Evolutionary conservation across 2,888 invertebrate genomes (phyloP).

Genomic region (Pharmacophagus antenor): DNA sequence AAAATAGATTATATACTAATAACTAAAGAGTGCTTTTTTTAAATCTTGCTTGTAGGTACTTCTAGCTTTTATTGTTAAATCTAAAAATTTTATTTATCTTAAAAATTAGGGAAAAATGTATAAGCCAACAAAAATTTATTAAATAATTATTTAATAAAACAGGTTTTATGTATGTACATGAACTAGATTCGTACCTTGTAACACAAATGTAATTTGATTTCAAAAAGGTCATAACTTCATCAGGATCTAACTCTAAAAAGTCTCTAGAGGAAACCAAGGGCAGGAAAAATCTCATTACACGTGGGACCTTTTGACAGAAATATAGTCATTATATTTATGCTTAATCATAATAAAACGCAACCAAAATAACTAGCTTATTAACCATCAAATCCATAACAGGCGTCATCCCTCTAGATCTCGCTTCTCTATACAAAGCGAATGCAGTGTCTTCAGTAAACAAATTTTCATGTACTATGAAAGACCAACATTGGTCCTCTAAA

Average conservation of each 20-base stretch:
- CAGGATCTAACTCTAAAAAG: slow-evolving; percentile 83
- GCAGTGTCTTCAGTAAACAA: slow-evolving; percentile 88
- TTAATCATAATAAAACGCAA: not conserved
- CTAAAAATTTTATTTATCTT: not conserved
- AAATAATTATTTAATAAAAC: no score
- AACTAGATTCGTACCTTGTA: slow-evolving; percentile 78
- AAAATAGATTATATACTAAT: no score
- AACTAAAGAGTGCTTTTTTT: no score
- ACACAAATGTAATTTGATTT: slow-evolving; percentile 87
- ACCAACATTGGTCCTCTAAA: slow-evolving; percentile 88
- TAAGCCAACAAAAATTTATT: no score
- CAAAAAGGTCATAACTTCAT: slow-evolving; percentile 84
- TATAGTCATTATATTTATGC: not conserved
- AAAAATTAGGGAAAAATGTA: no score
- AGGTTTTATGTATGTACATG: no score
- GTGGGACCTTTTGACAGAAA: slow-evolving; percentile 70
- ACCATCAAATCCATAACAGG: slow-evolving; percentile 86
- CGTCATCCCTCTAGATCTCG: slow-evolving; percentile 75
- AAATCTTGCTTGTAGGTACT: no score
- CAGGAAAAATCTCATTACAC: slow-evolving; percentile 88
- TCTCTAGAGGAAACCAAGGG: slow-evolving; percentile 88
- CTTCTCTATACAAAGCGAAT: slow-evolving; percentile 84
- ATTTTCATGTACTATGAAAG: slow-evolving; percentile 85
- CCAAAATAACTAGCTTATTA: slow-evolving; percentile 16
- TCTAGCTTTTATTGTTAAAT: no score